Evolutionary conservation across 2,888 invertebrate species (phyloP).

Genomic region (Lacanobia wlatinum): DNA sequence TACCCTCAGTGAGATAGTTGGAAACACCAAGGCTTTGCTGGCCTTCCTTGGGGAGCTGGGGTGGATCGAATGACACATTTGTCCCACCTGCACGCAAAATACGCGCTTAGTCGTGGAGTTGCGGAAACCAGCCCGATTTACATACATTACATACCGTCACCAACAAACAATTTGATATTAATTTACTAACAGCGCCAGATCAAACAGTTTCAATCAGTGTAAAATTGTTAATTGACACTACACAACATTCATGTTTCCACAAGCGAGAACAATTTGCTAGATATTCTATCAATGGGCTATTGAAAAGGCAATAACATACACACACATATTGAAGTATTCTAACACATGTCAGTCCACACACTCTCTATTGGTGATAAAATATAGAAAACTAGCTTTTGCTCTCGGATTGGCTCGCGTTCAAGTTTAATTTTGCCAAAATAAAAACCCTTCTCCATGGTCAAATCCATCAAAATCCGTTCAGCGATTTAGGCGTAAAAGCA

Average conservation of each 20-base stretch:
- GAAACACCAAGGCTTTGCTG: too few relatives aligned
- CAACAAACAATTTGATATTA: background rate
- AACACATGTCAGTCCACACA: background rate
- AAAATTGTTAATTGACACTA: conserved; percentile 8
- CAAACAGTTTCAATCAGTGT: conserved; percentile 28
- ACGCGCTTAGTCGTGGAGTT: too few relatives aligned
- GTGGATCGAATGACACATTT: too few relatives aligned
- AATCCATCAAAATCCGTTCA: too few relatives aligned
- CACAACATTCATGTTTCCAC: conserved; percentile 8
- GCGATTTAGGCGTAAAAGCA: too few relatives aligned
- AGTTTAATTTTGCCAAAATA: background rate
- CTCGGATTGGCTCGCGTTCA: background rate
- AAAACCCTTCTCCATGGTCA: too few relatives aligned
- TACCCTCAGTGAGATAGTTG: too few relatives aligned
- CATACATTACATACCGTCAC: too few relatives aligned
- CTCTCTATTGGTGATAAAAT: background rate
- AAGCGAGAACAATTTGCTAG: conserved; percentile 9
- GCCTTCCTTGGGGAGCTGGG: too few relatives aligned
- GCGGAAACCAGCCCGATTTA: too few relatives aligned
- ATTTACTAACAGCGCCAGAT: background rate
- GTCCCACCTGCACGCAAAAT: too few relatives aligned
- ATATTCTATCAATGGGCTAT: conserved; percentile 20
- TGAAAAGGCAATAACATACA: background rate
- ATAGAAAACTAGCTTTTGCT: background rate
- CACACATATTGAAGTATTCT: background rate